Conservation (phyloP, 2,888 invertebrate species). For the Timandra comae region DNA sequence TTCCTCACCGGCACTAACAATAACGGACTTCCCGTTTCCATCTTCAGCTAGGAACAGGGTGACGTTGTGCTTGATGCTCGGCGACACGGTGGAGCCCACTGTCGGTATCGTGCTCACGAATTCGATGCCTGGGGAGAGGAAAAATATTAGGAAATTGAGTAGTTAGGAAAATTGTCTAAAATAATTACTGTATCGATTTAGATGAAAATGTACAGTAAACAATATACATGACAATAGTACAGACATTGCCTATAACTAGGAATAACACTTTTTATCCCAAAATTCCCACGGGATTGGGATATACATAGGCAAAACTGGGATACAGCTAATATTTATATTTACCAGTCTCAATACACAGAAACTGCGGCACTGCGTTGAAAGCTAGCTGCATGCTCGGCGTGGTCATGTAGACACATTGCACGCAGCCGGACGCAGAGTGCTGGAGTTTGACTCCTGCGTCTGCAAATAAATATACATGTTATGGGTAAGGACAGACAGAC, state of each 20-base stretch:
- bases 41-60: conserved; percentile 68
- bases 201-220: no score
- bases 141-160: no score
- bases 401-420: conserved; percentile 67
- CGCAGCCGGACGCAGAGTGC: conserved; percentile 60
- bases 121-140: conserved; percentile 71
- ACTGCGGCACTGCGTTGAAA: conserved; percentile 70
- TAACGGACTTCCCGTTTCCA: conserved; percentile 69
- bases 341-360: conserved; percentile 70
- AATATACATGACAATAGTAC: neutral
- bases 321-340: no score
- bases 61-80: conserved; percentile 60
- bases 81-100: conserved; percentile 40
- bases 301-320: no score
- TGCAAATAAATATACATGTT: conserved; percentile 31
- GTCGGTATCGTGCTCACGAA: conserved; percentile 62
- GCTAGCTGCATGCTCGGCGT: conserved; percentile 71
- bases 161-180: no score
- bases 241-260: no score
- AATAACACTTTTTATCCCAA: no score
- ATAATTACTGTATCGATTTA: no score
- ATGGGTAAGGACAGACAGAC: no score
- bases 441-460: conserved; percentile 69
- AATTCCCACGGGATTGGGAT: no score
- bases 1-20: conserved; percentile 64